A percentile compares a stretch with the other conserved stretches of the same genome.
Conservation (phyloP, 2,888 invertebrate genomes). For the Pseudanteris insignis region DNA sequence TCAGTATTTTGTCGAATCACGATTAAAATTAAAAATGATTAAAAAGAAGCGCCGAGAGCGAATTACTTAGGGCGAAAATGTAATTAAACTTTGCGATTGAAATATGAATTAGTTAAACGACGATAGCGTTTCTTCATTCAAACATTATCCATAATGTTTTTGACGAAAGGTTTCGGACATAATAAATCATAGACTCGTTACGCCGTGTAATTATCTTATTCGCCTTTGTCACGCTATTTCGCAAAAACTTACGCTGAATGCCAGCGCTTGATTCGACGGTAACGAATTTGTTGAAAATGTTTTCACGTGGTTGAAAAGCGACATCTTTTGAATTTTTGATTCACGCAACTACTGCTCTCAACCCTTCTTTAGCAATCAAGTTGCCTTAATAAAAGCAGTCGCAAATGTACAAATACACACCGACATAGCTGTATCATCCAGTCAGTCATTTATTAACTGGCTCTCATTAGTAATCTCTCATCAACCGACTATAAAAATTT, state of each 20-base stretch:
- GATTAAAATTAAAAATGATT: no score
- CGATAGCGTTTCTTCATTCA: no score
- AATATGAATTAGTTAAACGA: conserved; percentile 18
- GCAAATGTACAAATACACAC: conserved; percentile 16
- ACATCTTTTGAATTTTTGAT: conserved; percentile 35
- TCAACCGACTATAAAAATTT: conserved; percentile 23
- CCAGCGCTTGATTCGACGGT: conserved; percentile 20
- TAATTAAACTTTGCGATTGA: no score
- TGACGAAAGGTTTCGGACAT: not conserved
- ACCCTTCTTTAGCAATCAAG: conserved; percentile 25
- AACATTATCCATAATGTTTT: no score
- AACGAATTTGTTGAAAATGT: conserved; percentile 32
- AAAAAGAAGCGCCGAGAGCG: conserved; percentile 1
- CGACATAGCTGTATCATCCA: conserved; percentile 5
- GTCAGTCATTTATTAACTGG: conserved; percentile 31
- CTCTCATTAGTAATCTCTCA: conserved; percentile 22
- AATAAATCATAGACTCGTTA: conserved; percentile 23
- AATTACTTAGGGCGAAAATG: conserved; percentile 9
- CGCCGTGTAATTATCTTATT: conserved; percentile 35
- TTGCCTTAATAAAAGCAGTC: conserved; percentile 34
- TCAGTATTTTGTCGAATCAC: no score
- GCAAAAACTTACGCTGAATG: conserved; percentile 34
- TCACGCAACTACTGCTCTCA: conserved; percentile 12
- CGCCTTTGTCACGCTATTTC: conserved; percentile 27
- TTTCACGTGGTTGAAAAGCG: conserved; percentile 30